phyloP scores from a whole-genome alignment of 2,888 invertebrate genomes.

The Leptinotarsa rubiginosa region DNA sequence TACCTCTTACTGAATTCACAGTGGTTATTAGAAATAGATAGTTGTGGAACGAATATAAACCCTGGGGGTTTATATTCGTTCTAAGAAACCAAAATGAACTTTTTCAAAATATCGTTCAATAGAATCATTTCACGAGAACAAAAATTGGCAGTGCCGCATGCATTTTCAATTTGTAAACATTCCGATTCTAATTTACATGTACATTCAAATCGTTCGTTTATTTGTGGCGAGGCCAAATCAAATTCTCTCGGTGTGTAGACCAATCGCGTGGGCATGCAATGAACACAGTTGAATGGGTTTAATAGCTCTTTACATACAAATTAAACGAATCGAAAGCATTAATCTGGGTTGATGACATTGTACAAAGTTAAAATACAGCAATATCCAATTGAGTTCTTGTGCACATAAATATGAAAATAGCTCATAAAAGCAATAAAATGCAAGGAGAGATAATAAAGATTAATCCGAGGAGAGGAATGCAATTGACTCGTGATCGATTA shows the following conservation, averaged over 20 bases:
- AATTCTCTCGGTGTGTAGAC: conserved; percentile 23
- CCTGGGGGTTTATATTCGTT: too few relatives aligned
- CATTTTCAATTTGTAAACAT: conserved; percentile 28
- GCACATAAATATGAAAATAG: conserved; percentile 13
- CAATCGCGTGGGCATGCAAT: conserved; percentile 17
- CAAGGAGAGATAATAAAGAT: conserved; percentile 9
- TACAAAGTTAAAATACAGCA: neutral
- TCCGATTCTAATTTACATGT: conserved; percentile 22
- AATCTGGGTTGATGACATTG: conserved; percentile 31
- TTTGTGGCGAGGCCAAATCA: conserved; percentile 32
- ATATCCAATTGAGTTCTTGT: conserved; percentile 9
- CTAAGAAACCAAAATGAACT: neutral
- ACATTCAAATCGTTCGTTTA: conserved; percentile 27
- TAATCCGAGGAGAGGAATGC: neutral
- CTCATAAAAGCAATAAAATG: conserved; percentile 10
- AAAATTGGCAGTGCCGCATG: conserved; percentile 9
- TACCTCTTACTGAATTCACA: too few relatives aligned
- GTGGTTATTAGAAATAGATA: too few relatives aligned
- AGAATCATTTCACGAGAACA: neutral
- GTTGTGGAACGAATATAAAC: too few relatives aligned
- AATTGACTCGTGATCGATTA: neutral
- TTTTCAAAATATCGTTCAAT: neutral
- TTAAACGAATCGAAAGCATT: conserved; percentile 22
- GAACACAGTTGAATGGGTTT: conserved; percentile 22
- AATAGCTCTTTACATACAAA: conserved; percentile 29